Percentiles rank a stretch among this genome's conserved stretches.
Evolutionary conservation across 2,797 vertebrate genomes (phyloP).

Genomic region (Myripristis murdjan): DNA sequence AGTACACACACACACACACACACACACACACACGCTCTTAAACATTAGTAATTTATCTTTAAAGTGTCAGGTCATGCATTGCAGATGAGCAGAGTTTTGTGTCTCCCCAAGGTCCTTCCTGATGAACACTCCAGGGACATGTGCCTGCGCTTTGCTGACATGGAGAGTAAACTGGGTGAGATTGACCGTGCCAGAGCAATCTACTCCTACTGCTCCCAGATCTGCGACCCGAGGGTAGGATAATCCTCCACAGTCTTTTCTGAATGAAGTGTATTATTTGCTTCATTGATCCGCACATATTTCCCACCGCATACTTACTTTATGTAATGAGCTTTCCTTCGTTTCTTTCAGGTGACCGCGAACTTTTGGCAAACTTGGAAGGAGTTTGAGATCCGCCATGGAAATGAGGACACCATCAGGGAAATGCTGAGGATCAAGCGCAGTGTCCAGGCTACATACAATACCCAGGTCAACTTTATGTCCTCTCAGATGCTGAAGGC

Average conservation of each 20-base stretch:
- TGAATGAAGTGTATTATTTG: background rate
- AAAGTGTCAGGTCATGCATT: background rate
- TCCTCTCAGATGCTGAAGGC: slow-evolving; percentile 96
- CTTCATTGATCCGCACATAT: background rate
- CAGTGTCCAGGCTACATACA: slow-evolving; percentile 97
- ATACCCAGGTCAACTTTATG: slow-evolving; percentile 98
- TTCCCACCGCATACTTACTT: background rate
- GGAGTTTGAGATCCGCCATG: slow-evolving; percentile 96
- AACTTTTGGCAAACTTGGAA: slow-evolving; percentile 97
- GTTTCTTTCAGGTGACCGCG: slow-evolving; percentile 86
- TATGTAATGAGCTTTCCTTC: slow-evolving; percentile 1
- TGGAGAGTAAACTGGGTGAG: slow-evolving; percentile 96
- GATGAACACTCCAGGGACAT: slow-evolving; percentile 94
- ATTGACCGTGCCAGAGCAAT: slow-evolving; percentile 94
- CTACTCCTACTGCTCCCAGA: slow-evolving; percentile 96
- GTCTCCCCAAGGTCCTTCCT: slow-evolving; percentile 87
- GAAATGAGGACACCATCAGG: slow-evolving; percentile 96
- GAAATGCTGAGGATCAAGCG: slow-evolving; percentile 96
- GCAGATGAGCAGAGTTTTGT: background rate
- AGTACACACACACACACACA: background rate
- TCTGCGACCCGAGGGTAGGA: slow-evolving; percentile 94
- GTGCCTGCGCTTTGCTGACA: slow-evolving; percentile 95
- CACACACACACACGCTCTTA: no score
- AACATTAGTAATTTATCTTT: background rate
- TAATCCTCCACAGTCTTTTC: background rate